Evolutionary conservation across 1,140 invertebrate genomes (phyloP).

Genomic region (Leptinotarsa texana): DNA sequence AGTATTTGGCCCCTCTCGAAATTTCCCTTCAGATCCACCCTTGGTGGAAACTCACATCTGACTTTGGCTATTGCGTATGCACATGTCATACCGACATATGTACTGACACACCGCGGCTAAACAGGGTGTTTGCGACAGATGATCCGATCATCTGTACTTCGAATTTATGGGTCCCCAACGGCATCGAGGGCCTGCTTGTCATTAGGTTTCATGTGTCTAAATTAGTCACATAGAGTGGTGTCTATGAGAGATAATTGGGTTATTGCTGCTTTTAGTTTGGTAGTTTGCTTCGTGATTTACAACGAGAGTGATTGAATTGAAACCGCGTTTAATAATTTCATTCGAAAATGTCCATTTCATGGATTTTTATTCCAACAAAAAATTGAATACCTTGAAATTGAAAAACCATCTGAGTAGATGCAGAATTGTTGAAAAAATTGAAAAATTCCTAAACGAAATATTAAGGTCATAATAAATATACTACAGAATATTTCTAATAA

Average conservation of each 20-base stretch:
- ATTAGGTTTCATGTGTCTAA: slow-evolving; percentile 27
- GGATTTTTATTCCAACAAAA: too few relatives aligned
- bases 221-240: slow-evolving; percentile 25
- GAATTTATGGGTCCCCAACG: slow-evolving; percentile 28
- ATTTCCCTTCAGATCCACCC: slow-evolving; percentile 27
- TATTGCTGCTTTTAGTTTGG: background rate
- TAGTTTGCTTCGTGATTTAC: too few relatives aligned
- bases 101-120: slow-evolving; percentile 23
- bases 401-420: too few relatives aligned
- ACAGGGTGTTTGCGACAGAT: slow-evolving; percentile 36
- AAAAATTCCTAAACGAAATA: too few relatives aligned
- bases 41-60: slow-evolving; percentile 36
- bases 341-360: too few relatives aligned
- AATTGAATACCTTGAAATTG: too few relatives aligned
- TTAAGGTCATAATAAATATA: too few relatives aligned
- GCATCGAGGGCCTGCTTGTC: slow-evolving; percentile 20
- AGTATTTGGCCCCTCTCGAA: slow-evolving; percentile 23
- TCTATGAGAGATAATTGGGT: slow-evolving; percentile 2
- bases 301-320: too few relatives aligned
- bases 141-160: slow-evolving; percentile 35
- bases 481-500: too few relatives aligned
- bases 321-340: too few relatives aligned
- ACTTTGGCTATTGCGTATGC: slow-evolving; percentile 33
- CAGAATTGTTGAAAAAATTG: too few relatives aligned
- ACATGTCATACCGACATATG: slow-evolving; percentile 40